Evolutionary conservation across 2,113 vertebrate genomes (phyloP).

Genomic region (Paedocypris sp.): DNA sequence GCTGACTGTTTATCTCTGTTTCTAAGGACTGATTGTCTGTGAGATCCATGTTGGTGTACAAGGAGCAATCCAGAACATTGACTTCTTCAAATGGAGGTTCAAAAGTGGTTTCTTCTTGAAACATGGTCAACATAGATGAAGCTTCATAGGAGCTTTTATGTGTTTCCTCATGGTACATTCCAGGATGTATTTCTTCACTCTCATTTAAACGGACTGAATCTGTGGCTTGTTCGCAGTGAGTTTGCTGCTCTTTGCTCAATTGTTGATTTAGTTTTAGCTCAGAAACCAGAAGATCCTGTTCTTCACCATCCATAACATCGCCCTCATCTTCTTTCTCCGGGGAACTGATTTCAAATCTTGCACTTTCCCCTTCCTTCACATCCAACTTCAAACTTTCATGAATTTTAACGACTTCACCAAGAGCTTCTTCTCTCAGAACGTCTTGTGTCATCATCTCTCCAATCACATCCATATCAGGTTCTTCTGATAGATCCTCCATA

Average conservation of each 20-base stretch:
- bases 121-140: background rate
- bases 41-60: constrained; percentile 32
- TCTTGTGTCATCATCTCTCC: constrained; percentile 39
- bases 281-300: constrained; percentile 32
- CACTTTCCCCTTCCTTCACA: background rate
- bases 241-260: constrained; percentile 14
- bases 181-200: background rate
- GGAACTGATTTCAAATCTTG: constrained; percentile 14
- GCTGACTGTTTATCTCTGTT: constrained; percentile 21
- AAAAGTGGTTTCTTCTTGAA: background rate
- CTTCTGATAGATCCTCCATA: constrained; percentile 62
- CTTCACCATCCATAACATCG: constrained; percentile 36
- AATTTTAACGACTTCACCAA: background rate
- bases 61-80: constrained; percentile 28
- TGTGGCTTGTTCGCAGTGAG: background rate
- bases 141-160: background rate
- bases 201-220: background rate
- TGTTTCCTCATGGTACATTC: background rate
- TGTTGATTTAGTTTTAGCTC: constrained; percentile 41
- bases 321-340: constrained; percentile 24
- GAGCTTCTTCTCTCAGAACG: background rate
- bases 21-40: constrained; percentile 26
- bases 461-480: constrained; percentile 43
- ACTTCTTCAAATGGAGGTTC: constrained; percentile 24
- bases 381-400: constrained; percentile 7